Evolutionary conservation across 2,797 vertebrate species (phyloP), one percentile per base, ranked within the genome.

Genomic region (Dicrostonyx torquatus): DNA sequence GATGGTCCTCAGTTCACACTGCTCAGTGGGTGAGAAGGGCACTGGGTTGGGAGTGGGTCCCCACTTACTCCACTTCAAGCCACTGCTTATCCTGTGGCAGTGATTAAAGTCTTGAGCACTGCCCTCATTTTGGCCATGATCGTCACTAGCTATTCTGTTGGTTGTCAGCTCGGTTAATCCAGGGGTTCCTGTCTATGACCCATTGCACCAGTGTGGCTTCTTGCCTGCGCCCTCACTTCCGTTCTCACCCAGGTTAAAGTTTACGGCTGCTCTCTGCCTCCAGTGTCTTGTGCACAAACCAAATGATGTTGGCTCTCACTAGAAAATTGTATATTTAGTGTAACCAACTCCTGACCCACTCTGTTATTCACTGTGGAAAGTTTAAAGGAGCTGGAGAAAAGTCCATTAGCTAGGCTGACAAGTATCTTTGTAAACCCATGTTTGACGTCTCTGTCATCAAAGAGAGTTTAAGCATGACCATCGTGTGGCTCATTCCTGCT

Each of bases 31-130:
- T n/a, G 70, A 53, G 84, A 62, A 29, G 6, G 43, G n/a, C 68
- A 13, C 0, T 2, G 2, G 2, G 15, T 8, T 64, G 31, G 9
- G 26, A 55, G 20, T 15, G 6, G 2, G 45, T 22, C 58, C n/a
- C 2, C 9, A 11, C n/a, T 55, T 76, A n/a, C 24, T 75, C 12
- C 37, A 34, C 7, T 5, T 64, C n/a, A 80, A 68, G 24, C 2
- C 31, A 10, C 73, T 89, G 50, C 10, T 88, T 72, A n/a, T 18
- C 12, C 9, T 13, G 31, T 17, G 14, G 31, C 50, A 76, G 12
- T 26, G 31, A 64, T 55, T 70, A 76, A 58, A 88, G 22, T 1
- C 34, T 76, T 43, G 9, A 62, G 3, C 6, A 0, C 24, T 73
- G 12, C 43, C 77, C 77, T 55, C 29, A 84, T 34, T 43, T 14